Evolutionary conservation across 2,113 vertebrate species (phyloP).

Genomic region (Opisthocomus hoazin): DNA sequence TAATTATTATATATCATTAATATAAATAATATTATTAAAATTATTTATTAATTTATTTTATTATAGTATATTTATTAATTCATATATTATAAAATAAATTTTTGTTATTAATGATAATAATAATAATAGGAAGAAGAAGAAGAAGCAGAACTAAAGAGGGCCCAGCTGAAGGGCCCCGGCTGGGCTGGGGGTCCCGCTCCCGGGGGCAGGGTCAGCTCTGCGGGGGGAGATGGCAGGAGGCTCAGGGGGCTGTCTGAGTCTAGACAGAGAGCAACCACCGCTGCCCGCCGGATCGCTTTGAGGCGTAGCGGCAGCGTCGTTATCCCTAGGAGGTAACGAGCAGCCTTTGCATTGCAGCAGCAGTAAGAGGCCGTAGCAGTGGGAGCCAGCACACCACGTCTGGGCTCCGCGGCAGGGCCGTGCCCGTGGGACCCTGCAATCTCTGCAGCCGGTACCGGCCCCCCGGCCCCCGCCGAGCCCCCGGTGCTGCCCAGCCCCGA

Average conservation of each 20-base stretch:
- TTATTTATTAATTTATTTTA: too few relatives aligned
- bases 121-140: too few relatives aligned
- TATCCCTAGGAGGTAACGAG: neutral
- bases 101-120: too few relatives aligned
- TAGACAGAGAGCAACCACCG: too few relatives aligned
- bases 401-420: neutral
- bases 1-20: too few relatives aligned
- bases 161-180: too few relatives aligned
- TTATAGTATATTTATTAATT: too few relatives aligned
- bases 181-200: neutral
- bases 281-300: neutral
- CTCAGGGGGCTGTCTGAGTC: too few relatives aligned
- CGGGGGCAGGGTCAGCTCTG: neutral
- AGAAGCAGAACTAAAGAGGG: neutral
- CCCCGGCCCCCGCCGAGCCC: too few relatives aligned
- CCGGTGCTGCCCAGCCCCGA: neutral
- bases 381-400: neutral
- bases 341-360: neutral
- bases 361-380: neutral
- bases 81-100: too few relatives aligned
- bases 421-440: fast-evolving
- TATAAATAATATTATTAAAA: too few relatives aligned
- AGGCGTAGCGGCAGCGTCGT: neutral
- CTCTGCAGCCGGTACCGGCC: neutral
- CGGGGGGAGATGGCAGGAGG: too few relatives aligned